phyloP scores from a whole-genome alignment of 2,888 invertebrate species.

The Sphecodes monilicornis region DNA sequence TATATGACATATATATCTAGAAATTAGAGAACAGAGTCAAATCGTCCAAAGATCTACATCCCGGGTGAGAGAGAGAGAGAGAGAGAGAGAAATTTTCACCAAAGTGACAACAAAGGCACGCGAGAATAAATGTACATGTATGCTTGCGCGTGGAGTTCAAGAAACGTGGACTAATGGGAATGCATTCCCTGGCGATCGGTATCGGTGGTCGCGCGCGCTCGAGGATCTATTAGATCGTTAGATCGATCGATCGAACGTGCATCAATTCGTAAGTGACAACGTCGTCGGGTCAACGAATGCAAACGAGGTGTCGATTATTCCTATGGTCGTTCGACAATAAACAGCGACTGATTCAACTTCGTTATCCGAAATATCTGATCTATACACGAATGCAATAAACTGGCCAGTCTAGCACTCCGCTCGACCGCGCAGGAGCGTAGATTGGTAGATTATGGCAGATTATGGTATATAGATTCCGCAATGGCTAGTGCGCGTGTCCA shows the following conservation, averaged over 20 bases:
- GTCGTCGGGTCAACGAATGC: neutral
- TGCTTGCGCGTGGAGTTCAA: neutral
- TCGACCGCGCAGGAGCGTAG: conserved; percentile 7
- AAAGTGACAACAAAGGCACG: neutral
- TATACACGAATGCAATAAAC: neutral
- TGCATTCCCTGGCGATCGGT: neutral
- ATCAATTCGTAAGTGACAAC: neutral
- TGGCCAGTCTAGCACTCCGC: neutral
- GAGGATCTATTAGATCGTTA: neutral
- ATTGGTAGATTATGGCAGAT: neutral
- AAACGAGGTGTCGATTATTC: neutral
- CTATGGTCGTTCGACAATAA: neutral
- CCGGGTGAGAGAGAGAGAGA: neutral
- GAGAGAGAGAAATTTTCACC: neutral
- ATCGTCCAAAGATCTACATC: neutral
- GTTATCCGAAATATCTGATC: neutral
- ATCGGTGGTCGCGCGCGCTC: neutral
- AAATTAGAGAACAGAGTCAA: neutral
- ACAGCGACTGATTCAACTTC: too few species aligned
- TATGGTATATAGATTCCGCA: neutral
- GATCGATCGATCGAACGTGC: conserved; percentile 4
- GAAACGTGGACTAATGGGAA: neutral
- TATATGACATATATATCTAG: neutral
- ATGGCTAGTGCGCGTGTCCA: conserved; percentile 28
- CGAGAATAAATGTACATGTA: neutral